Percentiles rank a stretch among this genome's conserved stretches.
Conservation (phyloP, 2,888 invertebrate genomes). For the Chaetoderma sp. region DNA sequence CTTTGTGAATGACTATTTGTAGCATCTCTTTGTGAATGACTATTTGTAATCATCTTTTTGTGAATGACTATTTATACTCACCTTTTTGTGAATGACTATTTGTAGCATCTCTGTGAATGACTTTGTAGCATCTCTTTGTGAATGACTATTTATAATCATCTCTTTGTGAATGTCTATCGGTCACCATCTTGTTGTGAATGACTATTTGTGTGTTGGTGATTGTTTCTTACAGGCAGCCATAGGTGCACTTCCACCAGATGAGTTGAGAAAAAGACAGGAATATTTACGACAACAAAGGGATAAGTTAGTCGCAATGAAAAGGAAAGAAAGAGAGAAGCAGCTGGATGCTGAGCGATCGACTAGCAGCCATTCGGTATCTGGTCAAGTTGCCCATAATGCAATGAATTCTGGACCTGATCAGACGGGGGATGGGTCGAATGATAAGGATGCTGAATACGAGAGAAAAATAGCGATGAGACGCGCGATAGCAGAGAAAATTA, state of each 20-base stretch:
- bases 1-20: too few relatives aligned
- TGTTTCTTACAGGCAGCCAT: slow-evolving; percentile 56
- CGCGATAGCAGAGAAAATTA: slow-evolving; percentile 86
- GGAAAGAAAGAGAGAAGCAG: slow-evolving; percentile 85
- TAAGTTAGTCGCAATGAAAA: slow-evolving; percentile 89
- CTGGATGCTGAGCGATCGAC: slow-evolving; percentile 75
- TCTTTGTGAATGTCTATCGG: too few relatives aligned
- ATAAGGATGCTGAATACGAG: slow-evolving; percentile 56
- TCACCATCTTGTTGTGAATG: too few relatives aligned
- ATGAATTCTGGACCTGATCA: slow-evolving; percentile 71
- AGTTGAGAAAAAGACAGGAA: slow-evolving; percentile 76
- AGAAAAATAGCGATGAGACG: slow-evolving; percentile 83
- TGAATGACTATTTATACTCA: not conserved
- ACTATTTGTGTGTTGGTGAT: too few relatives aligned
- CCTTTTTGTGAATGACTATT: not conserved
- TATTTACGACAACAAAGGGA: slow-evolving; percentile 91
- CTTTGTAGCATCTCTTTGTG: too few relatives aligned
- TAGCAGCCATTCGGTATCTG: slow-evolving; percentile 78
- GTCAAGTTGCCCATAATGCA: slow-evolving; percentile 80
- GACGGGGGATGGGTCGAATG: not conserved
- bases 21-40: too few relatives aligned
- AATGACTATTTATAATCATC: too few relatives aligned
- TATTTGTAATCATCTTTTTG: too few relatives aligned
- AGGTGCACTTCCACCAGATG: slow-evolving; percentile 58
- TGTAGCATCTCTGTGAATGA: not conserved